These are phyloP conservation scores for Rhadinocentrus ornatus DNA, from an alignment of 2,797 vertebrate species.

Conservation along the genomic window DNA sequence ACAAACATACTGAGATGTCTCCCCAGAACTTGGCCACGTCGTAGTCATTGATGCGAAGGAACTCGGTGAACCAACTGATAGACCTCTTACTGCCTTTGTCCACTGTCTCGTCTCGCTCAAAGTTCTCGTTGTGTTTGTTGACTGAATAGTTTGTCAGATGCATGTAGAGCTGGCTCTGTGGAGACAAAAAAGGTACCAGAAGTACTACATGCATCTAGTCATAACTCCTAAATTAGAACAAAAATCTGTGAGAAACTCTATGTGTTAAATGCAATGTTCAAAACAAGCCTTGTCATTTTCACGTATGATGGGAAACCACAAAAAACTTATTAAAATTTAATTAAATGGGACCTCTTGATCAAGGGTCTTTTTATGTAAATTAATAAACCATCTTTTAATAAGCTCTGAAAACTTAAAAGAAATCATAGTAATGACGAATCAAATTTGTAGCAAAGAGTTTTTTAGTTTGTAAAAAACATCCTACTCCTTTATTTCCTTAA, in stretches of 20 bases:
- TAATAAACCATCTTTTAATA: neutral
- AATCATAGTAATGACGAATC: conserved; percentile 2
- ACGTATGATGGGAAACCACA: conserved; percentile 5
- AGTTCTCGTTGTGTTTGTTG: conserved; percentile 98
- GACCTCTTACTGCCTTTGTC: conserved; percentile 98
- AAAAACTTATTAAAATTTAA: neutral
- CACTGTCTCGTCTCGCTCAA: conserved; percentile 94
- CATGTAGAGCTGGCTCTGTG: conserved; percentile 95
- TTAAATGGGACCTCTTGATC: conserved; percentile 2
- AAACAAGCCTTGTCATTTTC: conserved; percentile 3
- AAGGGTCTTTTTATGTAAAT: conserved; percentile 11
- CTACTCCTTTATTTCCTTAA: neutral
- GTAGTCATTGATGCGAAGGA: conserved; percentile 92
- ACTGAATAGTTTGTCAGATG: conserved; percentile 99
- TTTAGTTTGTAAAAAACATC: conserved; percentile 11
- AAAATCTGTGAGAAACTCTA: neutral
- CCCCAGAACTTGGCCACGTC: conserved; percentile 98
- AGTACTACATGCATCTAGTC: neutral
- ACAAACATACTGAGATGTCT: conserved; percentile 93
- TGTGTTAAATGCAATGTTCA: neutral
- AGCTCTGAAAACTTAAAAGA: conserved; percentile 5
- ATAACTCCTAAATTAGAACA: neutral
- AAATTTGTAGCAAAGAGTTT: conserved; percentile 35
- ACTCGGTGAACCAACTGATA: conserved; percentile 98
- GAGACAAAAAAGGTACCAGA: conserved; percentile 16